Percentiles rank a stretch among this genome's conserved stretches.
These are phyloP conservation scores for Poeciliopsis occidentalis DNA, from an alignment of 2,113 vertebrate species.

Conservation along the genomic window DNA sequence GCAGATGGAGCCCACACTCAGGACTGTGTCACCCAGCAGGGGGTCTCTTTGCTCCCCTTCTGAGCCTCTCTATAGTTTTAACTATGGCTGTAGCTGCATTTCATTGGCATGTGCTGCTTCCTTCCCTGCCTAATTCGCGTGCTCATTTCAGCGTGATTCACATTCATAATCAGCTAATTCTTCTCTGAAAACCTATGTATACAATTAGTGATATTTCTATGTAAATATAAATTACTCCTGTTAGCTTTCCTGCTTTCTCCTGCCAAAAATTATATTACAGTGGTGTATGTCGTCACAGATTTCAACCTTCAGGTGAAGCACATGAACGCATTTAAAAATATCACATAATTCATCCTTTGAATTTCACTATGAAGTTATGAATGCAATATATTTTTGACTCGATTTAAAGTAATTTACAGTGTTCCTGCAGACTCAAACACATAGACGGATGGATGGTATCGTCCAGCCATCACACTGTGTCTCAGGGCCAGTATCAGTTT, in stretches of 20 bases:
- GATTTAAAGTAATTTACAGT: background rate
- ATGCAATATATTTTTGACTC: background rate
- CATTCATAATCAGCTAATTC: slow-evolving; percentile 15
- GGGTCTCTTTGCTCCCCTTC: slow-evolving; percentile 54
- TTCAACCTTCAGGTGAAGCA: background rate
- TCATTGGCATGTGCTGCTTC: slow-evolving; percentile 19
- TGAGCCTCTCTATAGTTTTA: slow-evolving; percentile 35
- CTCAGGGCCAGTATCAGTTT: background rate
- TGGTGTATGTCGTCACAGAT: background rate
- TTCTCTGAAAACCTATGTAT: slow-evolving; percentile 18
- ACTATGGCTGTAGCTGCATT: slow-evolving; percentile 41
- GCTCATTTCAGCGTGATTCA: slow-evolving; percentile 30
- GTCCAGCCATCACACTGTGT: background rate
- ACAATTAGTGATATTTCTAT: slow-evolving; percentile 25
- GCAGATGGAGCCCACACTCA: slow-evolving; percentile 72
- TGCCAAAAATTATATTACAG: background rate
- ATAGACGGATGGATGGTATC: background rate
- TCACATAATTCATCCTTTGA: background rate
- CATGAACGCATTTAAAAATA: slow-evolving; percentile 1
- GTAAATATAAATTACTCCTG: background rate
- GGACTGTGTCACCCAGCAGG: slow-evolving; percentile 69
- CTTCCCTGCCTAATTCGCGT: slow-evolving; percentile 30
- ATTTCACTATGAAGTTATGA: background rate
- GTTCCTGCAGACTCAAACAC: background rate
- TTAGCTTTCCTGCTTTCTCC: background rate